phyloP scores from a whole-genome alignment of 1,140 invertebrate species.

The Drosophila bipectinata region DNA sequence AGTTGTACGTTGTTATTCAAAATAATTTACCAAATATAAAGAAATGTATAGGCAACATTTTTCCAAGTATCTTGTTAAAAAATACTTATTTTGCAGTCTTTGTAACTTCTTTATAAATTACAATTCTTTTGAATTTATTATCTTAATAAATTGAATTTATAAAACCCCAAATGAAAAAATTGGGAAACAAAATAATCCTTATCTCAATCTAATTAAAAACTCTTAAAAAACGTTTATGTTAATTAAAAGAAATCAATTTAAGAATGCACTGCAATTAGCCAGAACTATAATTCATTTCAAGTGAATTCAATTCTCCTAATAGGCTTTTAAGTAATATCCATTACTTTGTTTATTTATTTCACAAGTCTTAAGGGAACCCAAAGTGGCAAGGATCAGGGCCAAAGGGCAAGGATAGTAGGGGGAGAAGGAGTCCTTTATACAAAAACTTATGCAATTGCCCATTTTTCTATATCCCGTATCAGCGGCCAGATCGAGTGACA shows the following conservation, averaged over 20 bases:
- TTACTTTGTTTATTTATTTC: not conserved
- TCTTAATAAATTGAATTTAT: too few relatives aligned
- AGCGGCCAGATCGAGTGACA: conserved; percentile 37
- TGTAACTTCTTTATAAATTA: too few relatives aligned
- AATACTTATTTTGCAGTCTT: too few relatives aligned
- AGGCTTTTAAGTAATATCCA: not conserved
- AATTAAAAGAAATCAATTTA: not conserved
- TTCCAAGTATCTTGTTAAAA: too few relatives aligned
- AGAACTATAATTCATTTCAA: not conserved
- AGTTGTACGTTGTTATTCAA: too few relatives aligned
- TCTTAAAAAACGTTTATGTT: too few relatives aligned
- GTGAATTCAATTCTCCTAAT: not conserved
- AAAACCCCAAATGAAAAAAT: too few relatives aligned
- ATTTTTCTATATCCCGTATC: conserved; percentile 31
- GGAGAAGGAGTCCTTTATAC: not conserved
- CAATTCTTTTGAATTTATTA: too few relatives aligned
- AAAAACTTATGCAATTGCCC: conserved; percentile 35
- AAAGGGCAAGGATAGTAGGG: not conserved
- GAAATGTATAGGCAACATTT: too few relatives aligned
- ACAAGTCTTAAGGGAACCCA: not conserved
- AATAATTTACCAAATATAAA: too few relatives aligned
- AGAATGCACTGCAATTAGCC: not conserved
- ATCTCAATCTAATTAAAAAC: too few relatives aligned
- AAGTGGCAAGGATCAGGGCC: not conserved
- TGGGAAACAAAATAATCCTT: too few relatives aligned